Conservation (phyloP, 2,888 invertebrate genomes). For the Mylabris sibirica region DNA sequence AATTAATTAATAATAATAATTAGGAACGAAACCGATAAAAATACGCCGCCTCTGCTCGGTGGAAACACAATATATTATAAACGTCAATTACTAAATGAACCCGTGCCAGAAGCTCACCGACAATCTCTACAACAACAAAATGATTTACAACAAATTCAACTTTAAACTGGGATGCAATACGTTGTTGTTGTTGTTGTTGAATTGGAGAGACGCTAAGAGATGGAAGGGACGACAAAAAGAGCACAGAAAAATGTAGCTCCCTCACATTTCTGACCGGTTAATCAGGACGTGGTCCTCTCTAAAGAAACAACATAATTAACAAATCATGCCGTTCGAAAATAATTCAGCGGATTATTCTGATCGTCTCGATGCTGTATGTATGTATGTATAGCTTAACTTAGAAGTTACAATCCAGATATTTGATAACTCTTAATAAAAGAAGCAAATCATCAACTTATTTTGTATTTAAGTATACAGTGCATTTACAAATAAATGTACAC, state of each 20-base stretch:
- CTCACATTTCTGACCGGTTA: constrained; percentile 8
- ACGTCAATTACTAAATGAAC: constrained; percentile 46
- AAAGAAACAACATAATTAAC: constrained; percentile 25
- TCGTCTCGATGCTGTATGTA: neutral
- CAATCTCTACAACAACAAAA: constrained; percentile 37
- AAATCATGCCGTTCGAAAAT: constrained; percentile 5
- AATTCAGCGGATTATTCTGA: neutral
- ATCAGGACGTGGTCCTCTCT: neutral
- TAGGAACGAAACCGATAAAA: constrained; percentile 32
- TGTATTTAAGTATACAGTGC: no score
- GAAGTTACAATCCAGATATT: neutral
- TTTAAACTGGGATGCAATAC: constrained; percentile 11
- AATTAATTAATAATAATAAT: constrained; percentile 19
- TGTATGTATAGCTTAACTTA: no score
- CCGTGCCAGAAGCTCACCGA: constrained; percentile 42
- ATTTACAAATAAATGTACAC: no score
- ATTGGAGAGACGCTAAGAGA: neutral
- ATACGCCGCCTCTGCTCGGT: constrained; percentile 22
- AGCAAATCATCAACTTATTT: no score
- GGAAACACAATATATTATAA: constrained; percentile 40
- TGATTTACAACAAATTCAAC: constrained; percentile 42
- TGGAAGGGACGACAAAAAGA: constrained; percentile 3
- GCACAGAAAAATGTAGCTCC: constrained; percentile 3
- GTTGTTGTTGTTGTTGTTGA: no score
- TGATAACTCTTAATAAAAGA: no score